These are phyloP conservation scores for Pyrrhosoma nymphula DNA, from an alignment of 2,888 invertebrate genomes.

Conservation along the genomic window DNA sequence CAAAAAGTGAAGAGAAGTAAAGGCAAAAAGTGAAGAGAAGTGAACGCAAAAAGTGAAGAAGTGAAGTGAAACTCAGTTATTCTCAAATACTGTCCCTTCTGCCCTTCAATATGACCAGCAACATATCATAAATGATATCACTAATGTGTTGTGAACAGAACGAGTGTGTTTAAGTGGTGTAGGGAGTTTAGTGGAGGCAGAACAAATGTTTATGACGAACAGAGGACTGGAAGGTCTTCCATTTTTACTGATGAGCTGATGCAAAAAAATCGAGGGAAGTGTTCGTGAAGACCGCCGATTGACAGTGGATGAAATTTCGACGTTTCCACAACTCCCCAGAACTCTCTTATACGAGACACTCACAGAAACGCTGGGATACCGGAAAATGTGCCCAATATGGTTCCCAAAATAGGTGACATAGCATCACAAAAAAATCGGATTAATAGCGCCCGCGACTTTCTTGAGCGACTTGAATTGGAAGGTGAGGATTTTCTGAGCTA, in stretches of 20 bases:
- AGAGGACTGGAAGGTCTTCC: conserved; percentile 68
- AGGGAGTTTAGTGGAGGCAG: not conserved
- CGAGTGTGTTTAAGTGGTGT: not conserved
- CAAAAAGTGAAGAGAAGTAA: too few species aligned
- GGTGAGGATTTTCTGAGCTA: conserved; percentile 76
- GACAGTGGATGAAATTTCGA: conserved; percentile 31
- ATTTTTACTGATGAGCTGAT: not conserved
- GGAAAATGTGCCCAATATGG: conserved; percentile 69
- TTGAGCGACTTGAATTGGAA: conserved; percentile 74
- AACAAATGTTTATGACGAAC: conserved; percentile 69
- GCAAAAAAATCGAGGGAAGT: not conserved
- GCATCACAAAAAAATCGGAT: conserved; percentile 40
- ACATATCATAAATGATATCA: too few species aligned
- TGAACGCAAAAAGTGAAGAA: too few species aligned
- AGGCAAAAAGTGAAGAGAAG: too few species aligned
- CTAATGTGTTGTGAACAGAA: not conserved
- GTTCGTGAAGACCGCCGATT: not conserved
- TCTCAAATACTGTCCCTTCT: too few species aligned
- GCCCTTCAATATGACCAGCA: too few species aligned
- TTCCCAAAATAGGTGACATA: conserved; percentile 41
- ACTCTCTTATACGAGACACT: conserved; percentile 67
- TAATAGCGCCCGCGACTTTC: conserved; percentile 70
- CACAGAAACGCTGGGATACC: conserved; percentile 69
- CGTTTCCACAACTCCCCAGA: conserved; percentile 69
- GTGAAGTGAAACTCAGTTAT: too few species aligned